phyloP scores from a whole-genome alignment of 2,113 vertebrate species.

The Paedocypris sp. region DNA sequence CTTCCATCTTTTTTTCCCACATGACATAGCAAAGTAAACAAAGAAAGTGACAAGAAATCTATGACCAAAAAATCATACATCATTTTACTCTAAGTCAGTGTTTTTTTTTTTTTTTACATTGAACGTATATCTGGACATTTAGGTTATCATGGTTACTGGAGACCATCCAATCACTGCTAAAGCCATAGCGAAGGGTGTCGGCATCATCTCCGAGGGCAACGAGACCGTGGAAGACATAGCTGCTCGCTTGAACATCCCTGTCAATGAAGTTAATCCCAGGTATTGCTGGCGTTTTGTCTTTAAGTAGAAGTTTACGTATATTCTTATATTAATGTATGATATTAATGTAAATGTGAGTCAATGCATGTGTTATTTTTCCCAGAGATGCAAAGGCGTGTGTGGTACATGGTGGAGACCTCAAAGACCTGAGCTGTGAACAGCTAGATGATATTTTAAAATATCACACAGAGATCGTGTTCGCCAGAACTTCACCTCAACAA shows the following conservation, averaged over 20 bases:
- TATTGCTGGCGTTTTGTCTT: not conserved
- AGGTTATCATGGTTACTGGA: conserved; percentile 41
- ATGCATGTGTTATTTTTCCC: not conserved
- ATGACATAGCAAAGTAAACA: no score
- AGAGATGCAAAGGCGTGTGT: conserved; percentile 41
- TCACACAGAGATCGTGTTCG: conserved; percentile 41
- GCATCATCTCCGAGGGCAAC: conserved; percentile 39
- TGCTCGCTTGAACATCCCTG: conserved; percentile 36
- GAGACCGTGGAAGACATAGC: conserved; percentile 40
- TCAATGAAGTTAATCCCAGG: conserved; percentile 39
- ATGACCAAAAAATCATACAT: no score
- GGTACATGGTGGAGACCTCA: conserved; percentile 35
- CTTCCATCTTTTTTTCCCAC: no score
- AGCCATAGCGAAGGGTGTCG: conserved; percentile 39
- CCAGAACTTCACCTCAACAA: conserved; percentile 38
- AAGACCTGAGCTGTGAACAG: conserved; percentile 28
- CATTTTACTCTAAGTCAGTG: no score
- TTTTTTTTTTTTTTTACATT: no score
- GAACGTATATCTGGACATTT: not conserved
- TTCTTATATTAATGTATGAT: no score
- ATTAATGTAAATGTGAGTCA: not conserved
- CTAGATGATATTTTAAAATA: conserved; percentile 36
- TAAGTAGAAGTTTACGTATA: not conserved
- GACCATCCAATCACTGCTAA: conserved; percentile 40
- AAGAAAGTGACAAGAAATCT: no score